These are phyloP conservation scores for Piprites chloris DNA, from an alignment of 2,113 vertebrate species.

Conservation along the genomic window DNA sequence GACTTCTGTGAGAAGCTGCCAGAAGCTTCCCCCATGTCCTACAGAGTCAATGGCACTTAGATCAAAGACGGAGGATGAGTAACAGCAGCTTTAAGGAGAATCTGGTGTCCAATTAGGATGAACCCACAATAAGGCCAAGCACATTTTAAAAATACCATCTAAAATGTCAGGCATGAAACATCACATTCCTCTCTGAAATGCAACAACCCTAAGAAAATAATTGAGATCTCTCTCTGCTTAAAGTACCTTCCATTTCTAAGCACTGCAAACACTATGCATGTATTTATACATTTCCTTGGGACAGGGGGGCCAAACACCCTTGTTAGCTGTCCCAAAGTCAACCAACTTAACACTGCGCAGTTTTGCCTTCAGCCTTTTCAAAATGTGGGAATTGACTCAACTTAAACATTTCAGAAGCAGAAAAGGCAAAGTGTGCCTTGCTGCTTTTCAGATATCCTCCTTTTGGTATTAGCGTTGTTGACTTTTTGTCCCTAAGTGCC, in stretches of 20 bases:
- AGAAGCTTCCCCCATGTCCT: not conserved
- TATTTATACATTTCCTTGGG: not conserved
- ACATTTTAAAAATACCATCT: not conserved
- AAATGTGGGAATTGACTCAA: not conserved
- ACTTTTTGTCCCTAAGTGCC: not conserved
- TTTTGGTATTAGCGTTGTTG: not conserved
- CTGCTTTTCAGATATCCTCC: not conserved
- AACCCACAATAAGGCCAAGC: not conserved
- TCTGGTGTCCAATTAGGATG: not conserved
- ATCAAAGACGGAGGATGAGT: not conserved
- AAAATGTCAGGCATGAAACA: not conserved
- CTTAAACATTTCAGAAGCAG: not conserved
- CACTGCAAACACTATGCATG: not conserved
- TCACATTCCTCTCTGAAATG: not conserved
- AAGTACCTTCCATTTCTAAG: not conserved
- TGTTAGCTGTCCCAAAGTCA: not conserved
- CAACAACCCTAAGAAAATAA: not conserved
- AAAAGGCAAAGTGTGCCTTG: not conserved
- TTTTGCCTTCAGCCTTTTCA: not conserved
- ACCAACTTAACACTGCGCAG: not conserved
- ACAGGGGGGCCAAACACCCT: not conserved
- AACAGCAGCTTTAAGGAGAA: not conserved
- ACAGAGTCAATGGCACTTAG: not conserved
- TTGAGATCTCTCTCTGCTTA: not conserved
- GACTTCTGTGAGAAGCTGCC: not conserved